phyloP scores from a whole-genome alignment of 2,797 vertebrate genomes.

The Passerculus sandwichensis region DNA sequence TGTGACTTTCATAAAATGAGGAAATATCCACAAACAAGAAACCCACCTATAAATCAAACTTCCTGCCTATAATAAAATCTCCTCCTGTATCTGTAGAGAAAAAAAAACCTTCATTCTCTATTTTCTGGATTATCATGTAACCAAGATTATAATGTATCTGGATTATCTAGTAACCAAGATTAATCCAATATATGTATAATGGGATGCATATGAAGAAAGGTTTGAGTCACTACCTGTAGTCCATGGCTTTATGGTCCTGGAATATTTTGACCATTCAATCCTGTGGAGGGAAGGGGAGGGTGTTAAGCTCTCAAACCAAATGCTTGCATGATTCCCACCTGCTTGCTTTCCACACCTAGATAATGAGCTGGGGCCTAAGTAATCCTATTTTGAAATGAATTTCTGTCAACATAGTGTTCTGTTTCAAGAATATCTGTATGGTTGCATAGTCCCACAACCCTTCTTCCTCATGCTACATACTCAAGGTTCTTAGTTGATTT shows the following conservation, averaged over 20 bases:
- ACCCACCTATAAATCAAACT: background rate
- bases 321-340: constrained; percentile 13
- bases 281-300: background rate
- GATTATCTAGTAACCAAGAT: background rate
- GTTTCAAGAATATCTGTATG: constrained; percentile 34
- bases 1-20: background rate
- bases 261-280: background rate
- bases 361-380: background rate
- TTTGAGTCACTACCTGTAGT: background rate
- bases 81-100: background rate
- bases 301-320: constrained; percentile 4
- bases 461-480: constrained; percentile 13
- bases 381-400: background rate
- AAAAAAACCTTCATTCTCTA: background rate
- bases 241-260: background rate
- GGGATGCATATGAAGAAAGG: background rate
- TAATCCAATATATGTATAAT: background rate
- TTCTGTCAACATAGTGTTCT: background rate
- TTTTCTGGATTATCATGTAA: background rate
- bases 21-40: background rate
- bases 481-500: constrained; percentile 35
- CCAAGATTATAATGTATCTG: background rate
- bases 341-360: background rate
- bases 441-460: background rate
- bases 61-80: background rate